A percentile compares a stretch with the other conserved stretches of the same genome.
phyloP scores from a whole-genome alignment of 2,888 invertebrate species.

The Meloe dianella region DNA sequence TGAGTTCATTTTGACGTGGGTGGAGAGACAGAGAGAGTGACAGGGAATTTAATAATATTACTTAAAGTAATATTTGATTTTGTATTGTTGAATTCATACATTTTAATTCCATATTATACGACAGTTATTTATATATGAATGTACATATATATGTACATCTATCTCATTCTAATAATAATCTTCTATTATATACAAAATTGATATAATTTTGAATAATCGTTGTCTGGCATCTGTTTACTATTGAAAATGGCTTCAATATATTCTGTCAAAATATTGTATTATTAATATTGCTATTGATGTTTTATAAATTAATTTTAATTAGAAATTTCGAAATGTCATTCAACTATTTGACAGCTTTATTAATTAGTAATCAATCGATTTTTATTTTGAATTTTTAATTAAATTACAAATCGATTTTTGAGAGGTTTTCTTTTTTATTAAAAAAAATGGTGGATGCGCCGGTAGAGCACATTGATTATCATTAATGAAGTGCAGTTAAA shows the following conservation, averaged over 20 bases:
- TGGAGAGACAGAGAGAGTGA: too few relatives aligned
- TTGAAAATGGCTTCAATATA: slow-evolving; percentile 2
- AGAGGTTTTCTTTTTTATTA: background rate
- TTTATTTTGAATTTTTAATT: too few relatives aligned
- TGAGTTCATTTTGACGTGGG: background rate
- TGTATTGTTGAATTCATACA: background rate
- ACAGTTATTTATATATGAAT: too few relatives aligned
- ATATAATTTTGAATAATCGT: background rate
- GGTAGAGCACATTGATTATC: background rate
- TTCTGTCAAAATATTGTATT: background rate
- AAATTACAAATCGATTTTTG: background rate
- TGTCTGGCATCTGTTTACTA: background rate
- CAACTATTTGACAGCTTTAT: background rate
- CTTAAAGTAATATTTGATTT: background rate
- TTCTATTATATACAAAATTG: background rate
- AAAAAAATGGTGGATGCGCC: background rate
- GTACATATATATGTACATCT: too few relatives aligned
- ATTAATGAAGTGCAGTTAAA: background rate
- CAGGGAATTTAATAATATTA: background rate
- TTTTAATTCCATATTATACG: too few relatives aligned
- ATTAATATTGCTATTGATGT: background rate
- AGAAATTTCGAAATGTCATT: background rate
- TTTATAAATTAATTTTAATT: background rate
- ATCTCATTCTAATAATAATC: background rate
- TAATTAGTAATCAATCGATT: background rate